Evolutionary conservation across 2,797 vertebrate species (phyloP).

Genomic region (Ptychadena robeensis): DNA sequence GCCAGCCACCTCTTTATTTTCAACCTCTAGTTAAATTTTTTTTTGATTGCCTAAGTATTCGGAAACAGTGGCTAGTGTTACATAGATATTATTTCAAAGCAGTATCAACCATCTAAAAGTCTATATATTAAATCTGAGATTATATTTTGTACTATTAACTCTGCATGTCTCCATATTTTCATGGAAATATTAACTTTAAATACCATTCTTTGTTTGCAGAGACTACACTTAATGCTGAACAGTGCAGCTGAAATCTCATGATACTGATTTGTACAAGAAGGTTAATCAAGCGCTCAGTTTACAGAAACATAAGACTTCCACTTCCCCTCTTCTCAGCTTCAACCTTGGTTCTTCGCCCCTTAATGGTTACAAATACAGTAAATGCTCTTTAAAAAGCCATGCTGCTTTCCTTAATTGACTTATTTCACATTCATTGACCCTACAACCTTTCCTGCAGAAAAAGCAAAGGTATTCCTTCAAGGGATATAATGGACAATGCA

Average conservation of each 20-base stretch:
- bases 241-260: not conserved
- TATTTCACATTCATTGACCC: slow-evolving; percentile 33
- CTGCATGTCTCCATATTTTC: too few relatives aligned
- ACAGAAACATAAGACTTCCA: not conserved
- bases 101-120: too few relatives aligned
- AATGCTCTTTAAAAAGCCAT: slow-evolving; percentile 15
- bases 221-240: too few relatives aligned
- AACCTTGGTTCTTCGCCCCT: not conserved
- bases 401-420: slow-evolving; percentile 38
- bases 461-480: slow-evolving; percentile 26
- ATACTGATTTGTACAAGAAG: slow-evolving; percentile 6
- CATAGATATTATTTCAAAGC: too few relatives aligned
- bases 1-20: too few relatives aligned
- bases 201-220: too few relatives aligned
- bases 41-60: too few relatives aligned
- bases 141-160: too few relatives aligned
- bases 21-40: too few relatives aligned
- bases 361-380: slow-evolving; percentile 9
- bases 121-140: too few relatives aligned
- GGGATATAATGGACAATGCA: slow-evolving; percentile 31
- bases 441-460: slow-evolving; percentile 6
- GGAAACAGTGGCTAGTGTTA: too few relatives aligned
- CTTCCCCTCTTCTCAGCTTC: not conserved
- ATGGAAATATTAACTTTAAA: too few relatives aligned
- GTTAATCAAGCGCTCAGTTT: slow-evolving; percentile 2